Conservation (phyloP, 2,888 invertebrate species). For the Drosophila rubida region DNA sequence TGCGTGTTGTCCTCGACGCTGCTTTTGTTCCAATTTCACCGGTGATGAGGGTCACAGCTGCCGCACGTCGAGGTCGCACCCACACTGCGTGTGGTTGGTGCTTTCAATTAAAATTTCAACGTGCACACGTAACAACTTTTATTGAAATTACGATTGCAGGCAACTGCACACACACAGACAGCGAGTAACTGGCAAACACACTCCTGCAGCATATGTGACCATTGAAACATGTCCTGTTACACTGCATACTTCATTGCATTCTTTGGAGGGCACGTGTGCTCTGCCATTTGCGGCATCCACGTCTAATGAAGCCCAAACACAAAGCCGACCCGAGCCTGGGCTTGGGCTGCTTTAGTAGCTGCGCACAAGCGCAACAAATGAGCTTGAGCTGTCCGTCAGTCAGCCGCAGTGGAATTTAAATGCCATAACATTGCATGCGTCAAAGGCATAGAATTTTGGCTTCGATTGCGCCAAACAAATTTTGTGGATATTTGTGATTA, state of each 20-base stretch:
- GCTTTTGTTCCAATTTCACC: constrained; percentile 61
- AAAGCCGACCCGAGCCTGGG: constrained; percentile 30
- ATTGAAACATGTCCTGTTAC: constrained; percentile 52
- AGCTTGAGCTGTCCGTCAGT: constrained; percentile 14
- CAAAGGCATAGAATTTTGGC: constrained; percentile 19
- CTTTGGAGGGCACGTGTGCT: constrained; percentile 41
- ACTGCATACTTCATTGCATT: constrained; percentile 58
- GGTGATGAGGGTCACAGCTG: constrained; percentile 70
- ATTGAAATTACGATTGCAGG: constrained; percentile 78
- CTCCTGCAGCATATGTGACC: constrained; percentile 11
- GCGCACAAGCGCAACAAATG: constrained; percentile 45
- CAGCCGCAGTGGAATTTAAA: constrained; percentile 16
- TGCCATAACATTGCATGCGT: constrained; percentile 18
- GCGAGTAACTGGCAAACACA: constrained; percentile 1
- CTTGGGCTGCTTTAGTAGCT: constrained; percentile 12
- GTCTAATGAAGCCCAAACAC: constrained; percentile 68
- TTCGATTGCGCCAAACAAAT: constrained; percentile 41
- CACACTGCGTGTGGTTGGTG: constrained; percentile 57
- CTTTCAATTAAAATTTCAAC: constrained; percentile 82
- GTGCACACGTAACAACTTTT: constrained; percentile 79
- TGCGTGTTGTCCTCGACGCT: constrained; percentile 43
- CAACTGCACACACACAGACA: constrained; percentile 42
- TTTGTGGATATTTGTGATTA: constrained; percentile 72
- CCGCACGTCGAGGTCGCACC: constrained; percentile 49
- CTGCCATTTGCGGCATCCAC: constrained; percentile 42